Percentiles rank a stretch among this genome's conserved stretches.
Evolutionary conservation across 2,113 vertebrate genomes (phyloP).

Genomic region (Larimichthys polyactis): DNA sequence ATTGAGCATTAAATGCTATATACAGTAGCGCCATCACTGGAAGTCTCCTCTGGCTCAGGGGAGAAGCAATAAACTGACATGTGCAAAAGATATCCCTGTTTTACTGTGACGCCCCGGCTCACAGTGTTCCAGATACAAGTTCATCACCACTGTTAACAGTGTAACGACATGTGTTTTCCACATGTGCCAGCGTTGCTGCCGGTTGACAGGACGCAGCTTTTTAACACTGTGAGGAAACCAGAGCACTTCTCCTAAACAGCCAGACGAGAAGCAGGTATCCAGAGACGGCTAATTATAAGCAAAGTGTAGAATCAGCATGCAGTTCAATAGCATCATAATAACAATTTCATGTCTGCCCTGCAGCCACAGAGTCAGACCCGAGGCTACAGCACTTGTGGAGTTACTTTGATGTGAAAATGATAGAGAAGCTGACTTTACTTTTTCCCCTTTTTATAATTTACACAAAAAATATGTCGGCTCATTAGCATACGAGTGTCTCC

Average conservation of each 20-base stretch:
- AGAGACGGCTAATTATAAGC: conserved; percentile 78
- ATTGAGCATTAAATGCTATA: background rate
- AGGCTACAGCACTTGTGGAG: conserved; percentile 78
- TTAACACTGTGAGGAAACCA: conserved; percentile 44
- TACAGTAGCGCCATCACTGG: conserved; percentile 1
- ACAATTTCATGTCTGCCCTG: conserved; percentile 84
- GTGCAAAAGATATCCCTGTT: background rate
- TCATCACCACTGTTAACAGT: conserved; percentile 8
- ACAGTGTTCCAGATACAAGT: background rate
- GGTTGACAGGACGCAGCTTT: conserved; percentile 48
- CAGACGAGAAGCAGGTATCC: conserved; percentile 63
- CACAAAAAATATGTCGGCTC: conserved; percentile 72
- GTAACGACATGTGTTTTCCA: conserved; percentile 59
- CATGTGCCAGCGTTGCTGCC: conserved; percentile 37
- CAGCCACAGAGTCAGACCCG: conserved; percentile 79
- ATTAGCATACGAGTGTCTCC: conserved; percentile 75
- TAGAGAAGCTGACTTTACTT: conserved; percentile 80
- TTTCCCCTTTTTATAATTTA: conserved; percentile 69
- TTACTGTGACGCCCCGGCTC: background rate
- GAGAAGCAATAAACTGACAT: conserved; percentile 1
- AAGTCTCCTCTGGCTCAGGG: background rate
- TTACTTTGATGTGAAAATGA: conserved; percentile 84
- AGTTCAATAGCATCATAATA: conserved; percentile 83
- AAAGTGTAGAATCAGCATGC: conserved; percentile 80
- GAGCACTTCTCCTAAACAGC: conserved; percentile 36